A percentile compares a stretch with the other conserved stretches of the same genome.
phyloP scores from a whole-genome alignment of 2,797 vertebrate species.

The Lutjanus campechanus region DNA sequence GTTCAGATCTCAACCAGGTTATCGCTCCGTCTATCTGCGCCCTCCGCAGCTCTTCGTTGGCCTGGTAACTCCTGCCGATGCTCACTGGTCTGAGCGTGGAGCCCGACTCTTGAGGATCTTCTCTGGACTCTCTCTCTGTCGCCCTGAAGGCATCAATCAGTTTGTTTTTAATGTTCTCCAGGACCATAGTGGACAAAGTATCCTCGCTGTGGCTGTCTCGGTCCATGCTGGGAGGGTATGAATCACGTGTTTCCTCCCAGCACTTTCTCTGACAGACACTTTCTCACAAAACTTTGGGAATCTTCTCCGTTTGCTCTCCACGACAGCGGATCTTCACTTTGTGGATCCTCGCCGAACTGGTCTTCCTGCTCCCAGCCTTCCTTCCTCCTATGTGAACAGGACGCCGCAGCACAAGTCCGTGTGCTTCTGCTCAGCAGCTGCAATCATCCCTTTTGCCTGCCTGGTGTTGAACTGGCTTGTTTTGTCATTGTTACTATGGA shows the following conservation, averaged over 20 bases:
- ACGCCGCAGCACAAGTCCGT: constrained; percentile 65
- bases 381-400: constrained; percentile 32
- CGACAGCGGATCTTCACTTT: neutral
- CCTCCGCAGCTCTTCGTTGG: constrained; percentile 83
- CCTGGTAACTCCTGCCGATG: constrained; percentile 73
- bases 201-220: constrained; percentile 83
- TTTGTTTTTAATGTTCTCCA: constrained; percentile 88
- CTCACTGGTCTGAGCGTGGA: constrained; percentile 47
- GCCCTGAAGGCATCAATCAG: constrained; percentile 85
- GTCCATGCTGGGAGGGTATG: constrained; percentile 67
- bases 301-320: constrained; percentile 7
- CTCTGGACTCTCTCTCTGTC: constrained; percentile 61
- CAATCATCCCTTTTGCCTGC: constrained; percentile 71
- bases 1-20: constrained; percentile 86
- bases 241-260: constrained; percentile 39
- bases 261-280: constrained; percentile 16
- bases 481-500: constrained; percentile 90
- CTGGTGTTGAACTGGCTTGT: constrained; percentile 79
- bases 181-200: constrained; percentile 78
- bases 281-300: constrained; percentile 30
- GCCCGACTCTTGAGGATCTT: constrained; percentile 34
- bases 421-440: constrained; percentile 65
- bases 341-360: constrained; percentile 8
- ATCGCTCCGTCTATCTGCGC: constrained; percentile 87
- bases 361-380: constrained; percentile 16